Conservation (phyloP, 1,140 invertebrate genomes). For the Macrostomum lignano region DNA sequence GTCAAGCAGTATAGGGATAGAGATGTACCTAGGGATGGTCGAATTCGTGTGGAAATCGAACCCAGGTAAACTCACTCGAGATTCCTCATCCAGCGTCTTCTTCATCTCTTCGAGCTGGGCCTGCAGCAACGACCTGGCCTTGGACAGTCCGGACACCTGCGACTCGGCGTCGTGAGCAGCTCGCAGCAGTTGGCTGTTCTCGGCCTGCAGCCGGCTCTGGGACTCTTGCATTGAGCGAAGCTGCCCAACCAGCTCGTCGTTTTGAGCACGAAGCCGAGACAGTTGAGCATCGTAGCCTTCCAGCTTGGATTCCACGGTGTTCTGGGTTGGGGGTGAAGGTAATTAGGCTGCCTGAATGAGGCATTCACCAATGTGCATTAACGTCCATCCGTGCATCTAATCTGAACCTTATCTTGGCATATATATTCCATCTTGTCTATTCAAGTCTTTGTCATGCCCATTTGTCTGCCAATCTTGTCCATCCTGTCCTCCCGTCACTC, state of each 20-base stretch:
- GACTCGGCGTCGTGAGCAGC: slow-evolving; percentile 24
- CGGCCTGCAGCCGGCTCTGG: slow-evolving; percentile 21
- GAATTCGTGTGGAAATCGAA: neutral
- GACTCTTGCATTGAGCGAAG: slow-evolving; percentile 16
- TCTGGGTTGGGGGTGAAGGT: no score
- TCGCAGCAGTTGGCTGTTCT: slow-evolving; percentile 27
- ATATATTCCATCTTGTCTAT: no score
- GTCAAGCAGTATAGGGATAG: no score
- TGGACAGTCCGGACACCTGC: slow-evolving; percentile 18
- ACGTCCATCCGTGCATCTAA: no score
- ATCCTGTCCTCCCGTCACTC: slow-evolving; percentile 14
- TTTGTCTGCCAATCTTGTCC: no score
- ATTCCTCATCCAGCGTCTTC: slow-evolving; percentile 21
- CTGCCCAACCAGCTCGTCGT: slow-evolving; percentile 23
- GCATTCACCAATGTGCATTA: no score
- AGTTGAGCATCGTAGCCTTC: slow-evolving; percentile 18
- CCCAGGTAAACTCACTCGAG: slow-evolving; percentile 14
- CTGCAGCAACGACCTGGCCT: slow-evolving; percentile 19
- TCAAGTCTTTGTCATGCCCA: no score
- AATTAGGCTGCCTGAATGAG: no score
- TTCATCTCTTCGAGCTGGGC: slow-evolving; percentile 19
- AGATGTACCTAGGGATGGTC: neutral
- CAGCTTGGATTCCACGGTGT: slow-evolving; percentile 17
- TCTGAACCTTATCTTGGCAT: no score
- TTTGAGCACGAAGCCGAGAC: slow-evolving; percentile 16